Base-by-base conservation (phyloP, 2,113 vertebrate species). In the Engystomops pustulosus region DNA sequence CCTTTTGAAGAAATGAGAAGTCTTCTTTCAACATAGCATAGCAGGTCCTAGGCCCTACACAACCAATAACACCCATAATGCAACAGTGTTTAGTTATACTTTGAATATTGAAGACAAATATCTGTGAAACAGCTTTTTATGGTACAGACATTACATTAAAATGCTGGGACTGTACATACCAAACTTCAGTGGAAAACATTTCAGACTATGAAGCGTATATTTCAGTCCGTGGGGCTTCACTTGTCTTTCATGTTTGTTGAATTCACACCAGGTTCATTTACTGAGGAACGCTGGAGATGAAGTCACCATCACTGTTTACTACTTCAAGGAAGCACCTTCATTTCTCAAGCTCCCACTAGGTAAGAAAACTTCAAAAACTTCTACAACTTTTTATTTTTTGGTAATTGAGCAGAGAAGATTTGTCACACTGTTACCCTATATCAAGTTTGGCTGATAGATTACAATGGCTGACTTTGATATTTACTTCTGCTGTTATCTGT, bases 291-390 rank as follows among this genome's bases (percentile, higher is more conserved):
- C 97, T 47, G 97, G 97, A 47, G 94, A 97, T 87, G 95, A 98
- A 90, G 96, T 99, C 90, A 96, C 95, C 89, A 89, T 99, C 91
- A 96, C 96, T 10, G 97, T 99, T 86, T 94, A 96, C 88, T 97
- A 97, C 90, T 94, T 98, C 91, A 95, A 96, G 92, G 96, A 97
- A 88, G 95, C 96, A 32, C 97, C 97, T 79, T 95, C 96, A 34
- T 99, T 99, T 91, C 93, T 99, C 82, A 98, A 97, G 90, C 95
- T 99, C 88, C 97, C 97, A 47, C 89, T 97, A 89, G 96, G 97
- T 98, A 92, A 95, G 95, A 17, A 65, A 7, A 53, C 49, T 53
- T 76, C 49, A 75, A 53, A 53, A 34, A 76, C 1, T 12, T 20
- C 1, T 12, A 51, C 6, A 2, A 65, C 3, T 58, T 58, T 62